Conservation (phyloP, 2,797 vertebrate genomes). For the Melanotaenia nigrans region DNA sequence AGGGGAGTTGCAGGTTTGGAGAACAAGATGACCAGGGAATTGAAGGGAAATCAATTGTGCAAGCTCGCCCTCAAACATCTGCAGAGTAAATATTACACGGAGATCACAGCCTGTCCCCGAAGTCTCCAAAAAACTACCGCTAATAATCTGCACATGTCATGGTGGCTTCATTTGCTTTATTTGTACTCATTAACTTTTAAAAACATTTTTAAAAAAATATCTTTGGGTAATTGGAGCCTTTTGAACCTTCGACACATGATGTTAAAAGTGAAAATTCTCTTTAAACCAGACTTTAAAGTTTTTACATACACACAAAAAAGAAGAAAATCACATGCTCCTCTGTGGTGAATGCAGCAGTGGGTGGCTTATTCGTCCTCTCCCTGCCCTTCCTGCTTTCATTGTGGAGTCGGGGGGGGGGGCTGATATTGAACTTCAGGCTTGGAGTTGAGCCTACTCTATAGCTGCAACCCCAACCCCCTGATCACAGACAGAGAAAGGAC, state of each 20-base stretch:
- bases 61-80: constrained; percentile 80
- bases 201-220: not conserved
- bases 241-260: constrained; percentile 14
- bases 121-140: constrained; percentile 27
- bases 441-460: constrained; percentile 73
- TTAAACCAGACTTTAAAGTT: constrained; percentile 48
- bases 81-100: constrained; percentile 71
- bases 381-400: constrained; percentile 79
- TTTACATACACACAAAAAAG: constrained; percentile 31
- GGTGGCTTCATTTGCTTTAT: constrained; percentile 26
- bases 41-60: constrained; percentile 78
- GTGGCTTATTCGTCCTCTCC: constrained; percentile 76
- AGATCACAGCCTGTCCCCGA: constrained; percentile 52
- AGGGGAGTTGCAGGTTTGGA: constrained; percentile 51
- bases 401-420: constrained; percentile 60
- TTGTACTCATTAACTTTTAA: not conserved
- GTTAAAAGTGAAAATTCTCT: constrained; percentile 39
- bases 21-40: constrained; percentile 64
- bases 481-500: constrained; percentile 63
- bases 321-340: constrained; percentile 49
- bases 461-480: constrained; percentile 56
- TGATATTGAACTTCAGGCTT: constrained; percentile 80
- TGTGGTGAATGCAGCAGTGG: constrained; percentile 74
- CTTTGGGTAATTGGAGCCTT: constrained; percentile 7
- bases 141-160: constrained; percentile 41